Percentiles rank a stretch among this genome's conserved stretches.
These are phyloP conservation scores for Pempheris klunzingeri DNA, from an alignment of 2,797 vertebrate genomes.

Conservation along the genomic window DNA sequence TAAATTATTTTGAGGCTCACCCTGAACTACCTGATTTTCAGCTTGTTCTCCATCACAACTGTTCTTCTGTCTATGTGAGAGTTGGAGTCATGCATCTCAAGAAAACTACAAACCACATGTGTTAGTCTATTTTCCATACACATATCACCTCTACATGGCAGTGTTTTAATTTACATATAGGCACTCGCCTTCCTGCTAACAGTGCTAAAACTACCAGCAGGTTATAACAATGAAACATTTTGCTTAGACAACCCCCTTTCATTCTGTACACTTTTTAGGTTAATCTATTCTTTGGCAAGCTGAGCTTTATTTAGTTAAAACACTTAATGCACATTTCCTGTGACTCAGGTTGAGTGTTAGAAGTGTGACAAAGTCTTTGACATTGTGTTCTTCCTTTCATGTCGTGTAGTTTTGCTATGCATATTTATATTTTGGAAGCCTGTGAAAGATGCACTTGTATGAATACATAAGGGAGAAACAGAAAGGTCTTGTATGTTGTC, in stretches of 20 bases:
- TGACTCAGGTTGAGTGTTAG: slow-evolving; percentile 24
- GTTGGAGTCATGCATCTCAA: neutral
- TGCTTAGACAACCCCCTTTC: slow-evolving; percentile 1
- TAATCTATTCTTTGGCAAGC: slow-evolving; percentile 28
- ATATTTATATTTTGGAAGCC: slow-evolving; percentile 46
- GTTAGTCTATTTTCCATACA: slow-evolving; percentile 1
- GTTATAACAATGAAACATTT: neutral
- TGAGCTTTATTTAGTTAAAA: slow-evolving; percentile 37
- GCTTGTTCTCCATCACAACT: neutral
- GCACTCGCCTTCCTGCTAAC: neutral
- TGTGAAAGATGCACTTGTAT: slow-evolving; percentile 12
- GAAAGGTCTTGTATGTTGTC: slow-evolving; percentile 47
- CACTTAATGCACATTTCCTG: neutral
- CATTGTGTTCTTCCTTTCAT: slow-evolving; percentile 31
- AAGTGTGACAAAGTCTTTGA: slow-evolving; percentile 16
- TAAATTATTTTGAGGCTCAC: neutral
- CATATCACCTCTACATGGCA: slow-evolving; percentile 8
- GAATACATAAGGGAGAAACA: slow-evolving; percentile 26
- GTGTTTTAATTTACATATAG: slow-evolving; percentile 28
- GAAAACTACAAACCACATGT: neutral
- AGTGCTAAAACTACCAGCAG: neutral
- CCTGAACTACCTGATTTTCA: neutral
- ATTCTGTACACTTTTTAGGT: slow-evolving; percentile 29
- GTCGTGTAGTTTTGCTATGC: slow-evolving; percentile 24
- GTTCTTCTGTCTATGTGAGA: slow-evolving; percentile 1